Conservation (phyloP, 2,888 invertebrate genomes). For the Pyrgus malvae region DNA sequence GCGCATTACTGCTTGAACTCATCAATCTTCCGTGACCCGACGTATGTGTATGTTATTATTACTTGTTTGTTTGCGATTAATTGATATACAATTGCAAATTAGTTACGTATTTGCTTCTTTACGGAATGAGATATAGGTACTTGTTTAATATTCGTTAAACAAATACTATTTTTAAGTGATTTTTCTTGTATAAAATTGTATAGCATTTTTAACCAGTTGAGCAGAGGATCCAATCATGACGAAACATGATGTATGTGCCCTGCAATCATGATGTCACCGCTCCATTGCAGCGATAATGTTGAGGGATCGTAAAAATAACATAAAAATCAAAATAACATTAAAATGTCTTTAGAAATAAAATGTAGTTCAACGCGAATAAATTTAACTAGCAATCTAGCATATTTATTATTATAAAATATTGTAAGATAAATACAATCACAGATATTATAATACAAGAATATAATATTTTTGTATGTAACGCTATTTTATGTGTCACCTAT, state of each 20-base stretch:
- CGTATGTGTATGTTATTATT: conserved; percentile 48
- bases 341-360: too few relatives aligned
- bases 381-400: too few relatives aligned
- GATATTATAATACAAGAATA: too few relatives aligned
- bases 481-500: too few relatives aligned
- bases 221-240: neutral
- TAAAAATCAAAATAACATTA: too few relatives aligned
- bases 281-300: too few relatives aligned
- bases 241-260: neutral
- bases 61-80: conserved; percentile 57
- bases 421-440: too few relatives aligned
- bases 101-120: conserved; percentile 1
- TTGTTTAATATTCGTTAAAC: conserved; percentile 19
- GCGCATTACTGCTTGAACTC: conserved; percentile 19
- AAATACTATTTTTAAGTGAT: neutral
- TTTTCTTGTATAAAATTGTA: neutral
- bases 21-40: conserved; percentile 36
- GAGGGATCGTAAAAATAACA: neutral
- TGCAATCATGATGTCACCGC: neutral
- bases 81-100: conserved; percentile 44
- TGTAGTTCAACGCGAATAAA: too few relatives aligned
- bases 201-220: neutral
- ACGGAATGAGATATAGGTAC: conserved; percentile 1
- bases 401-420: too few relatives aligned
- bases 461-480: too few relatives aligned